Base-by-base conservation (phyloP, 2,888 invertebrate genomes). In the Macaria notata region DNA sequence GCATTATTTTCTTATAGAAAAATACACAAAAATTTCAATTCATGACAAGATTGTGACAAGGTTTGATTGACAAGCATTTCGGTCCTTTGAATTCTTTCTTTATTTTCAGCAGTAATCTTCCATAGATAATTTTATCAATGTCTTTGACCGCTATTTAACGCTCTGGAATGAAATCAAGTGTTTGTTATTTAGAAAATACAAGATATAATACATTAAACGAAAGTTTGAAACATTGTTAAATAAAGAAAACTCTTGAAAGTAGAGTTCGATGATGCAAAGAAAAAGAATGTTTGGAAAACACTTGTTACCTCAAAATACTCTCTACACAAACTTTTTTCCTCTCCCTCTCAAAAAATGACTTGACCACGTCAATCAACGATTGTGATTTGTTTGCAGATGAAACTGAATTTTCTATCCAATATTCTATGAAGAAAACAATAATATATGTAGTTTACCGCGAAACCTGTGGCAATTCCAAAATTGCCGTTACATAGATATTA, bases 361-460 rank as follows among this genome's bases (percentile, higher is more conserved):
- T 19, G 31, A 7, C 8, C 5, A 63, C 64, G 74, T 79, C 78
- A 76, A 52, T 53, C 62, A 79, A 52, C 65, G 83, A 86, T 83
- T 72, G 82, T 83, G 64, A 76, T 78, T 87, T 88, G 84, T 86
- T 86, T 78, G 68, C 70, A 70, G 64, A 69, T 64, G 64, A 47
- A 68, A 58, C 62, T 64, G 66, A 77, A 75, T 67, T 73, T 72
- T 56, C 63, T 73, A 79, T 78, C 75, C 76, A 76, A 74, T 78
- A 73, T 78, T 81, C 75, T 73, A 64, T 61, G 55, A 75, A 71
- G 50, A 63, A 72, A 70, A 67, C 19, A 48, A 63, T 62, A 65
- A 63, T 72, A 62, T 72, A 81, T 81, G 78, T 78, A 76, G 69
- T 56, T 51, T 58, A 67, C 63, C 64, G 69, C 60, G 43, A 46